These are phyloP conservation scores for Parauchenoglanis punctatus DNA, from an alignment of 2,797 vertebrate species.

Conservation along the genomic window DNA sequence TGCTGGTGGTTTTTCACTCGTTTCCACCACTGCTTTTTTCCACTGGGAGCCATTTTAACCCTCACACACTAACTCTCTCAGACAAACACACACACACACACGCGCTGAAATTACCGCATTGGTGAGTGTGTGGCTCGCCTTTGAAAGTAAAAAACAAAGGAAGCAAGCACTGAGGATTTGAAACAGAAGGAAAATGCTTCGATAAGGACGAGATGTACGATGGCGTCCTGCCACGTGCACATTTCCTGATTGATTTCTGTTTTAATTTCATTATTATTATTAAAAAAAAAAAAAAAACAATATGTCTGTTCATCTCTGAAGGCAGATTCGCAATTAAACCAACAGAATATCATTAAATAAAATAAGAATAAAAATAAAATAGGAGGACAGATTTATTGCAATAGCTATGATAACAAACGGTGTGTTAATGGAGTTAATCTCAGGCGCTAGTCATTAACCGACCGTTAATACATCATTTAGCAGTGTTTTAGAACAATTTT, in stretches of 20 bases:
- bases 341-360: too few relatives aligned
- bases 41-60: conserved; percentile 43
- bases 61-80: conserved; percentile 17
- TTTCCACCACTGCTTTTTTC: conserved; percentile 67
- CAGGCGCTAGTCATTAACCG: background rate
- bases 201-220: background rate
- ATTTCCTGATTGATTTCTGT: background rate
- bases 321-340: background rate
- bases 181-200: conserved; percentile 42
- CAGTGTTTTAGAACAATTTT: background rate
- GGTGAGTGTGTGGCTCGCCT: conserved; percentile 61
- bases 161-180: conserved; percentile 61
- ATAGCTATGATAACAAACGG: too few relatives aligned
- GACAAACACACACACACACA: conserved; percentile 24
- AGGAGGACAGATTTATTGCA: background rate
- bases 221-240: background rate
- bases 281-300: background rate
- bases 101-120: conserved; percentile 35
- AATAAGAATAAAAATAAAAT: too few relatives aligned
- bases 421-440: background rate
- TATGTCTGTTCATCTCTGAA: background rate
- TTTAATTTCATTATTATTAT: background rate
- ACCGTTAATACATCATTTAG: background rate
- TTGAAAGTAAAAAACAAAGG: conserved; percentile 51
- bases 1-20: conserved; percentile 71